Evolutionary conservation across 1,140 invertebrate genomes (phyloP), one percentile per base, ranked within the genome.

Genomic region (Spodoptera frugiperda): DNA sequence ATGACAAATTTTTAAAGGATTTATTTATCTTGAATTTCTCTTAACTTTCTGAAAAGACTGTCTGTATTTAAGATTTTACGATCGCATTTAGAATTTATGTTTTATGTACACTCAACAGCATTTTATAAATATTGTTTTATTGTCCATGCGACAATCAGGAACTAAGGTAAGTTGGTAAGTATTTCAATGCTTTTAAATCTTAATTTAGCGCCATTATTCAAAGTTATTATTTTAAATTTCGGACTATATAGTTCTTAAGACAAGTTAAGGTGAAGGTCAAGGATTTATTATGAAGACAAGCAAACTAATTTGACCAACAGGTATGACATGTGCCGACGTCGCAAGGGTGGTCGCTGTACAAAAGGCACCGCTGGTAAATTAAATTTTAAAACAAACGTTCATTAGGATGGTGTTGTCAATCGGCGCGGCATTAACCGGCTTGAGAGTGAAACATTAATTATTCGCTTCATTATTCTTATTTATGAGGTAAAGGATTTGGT

Each of bases 271-370:
- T 77, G 63, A 78, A 78, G 68, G 67, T 77, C 25, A 79, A 78
- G 14, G 39, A 74, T 3, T 53, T 68, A 57, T 79, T 82, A 85
- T 89, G 86, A 88, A 89, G 86, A 89, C 63, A 78, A 57, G 82
- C 78, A 91, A 85, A 88, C 82, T 84, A 82, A 91, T 93, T 92
- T 91, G 79, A 94, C 91, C 91, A 91, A 95, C 97, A 98, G 98
- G 97, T 98, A 98, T 95, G 98, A 98, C 96, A 98, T 98, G 97
- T 98, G 98, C 96, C 97, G 98, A 92, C 96, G 98, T 95, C 96
- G 98, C 94, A 98, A 98, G 96, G 98, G 97, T 95, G 98, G 98
- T 94, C 97, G 97, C 95, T 98, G 98, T 96, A 98, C 98, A 94
- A 98, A 98, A 96, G 98, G 98, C 96, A 98, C 98, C 94, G 98